Base-by-base conservation (phyloP, 2,797 vertebrate genomes). In the Octomys mimax region DNA sequence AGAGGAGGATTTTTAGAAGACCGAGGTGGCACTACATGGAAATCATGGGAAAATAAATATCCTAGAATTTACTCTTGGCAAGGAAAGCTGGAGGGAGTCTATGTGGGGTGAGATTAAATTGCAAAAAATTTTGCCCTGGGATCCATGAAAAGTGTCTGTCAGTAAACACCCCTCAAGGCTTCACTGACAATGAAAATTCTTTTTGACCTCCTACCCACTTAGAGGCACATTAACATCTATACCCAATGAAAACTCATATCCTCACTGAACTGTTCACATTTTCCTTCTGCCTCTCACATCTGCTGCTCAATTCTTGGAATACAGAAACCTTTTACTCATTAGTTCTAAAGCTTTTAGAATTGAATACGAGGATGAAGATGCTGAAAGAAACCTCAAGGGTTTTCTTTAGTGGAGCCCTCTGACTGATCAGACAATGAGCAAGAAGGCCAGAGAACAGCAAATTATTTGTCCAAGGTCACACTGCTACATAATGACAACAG, bases 331-430 rank as follows among this genome's bases (percentile, higher is more conserved):
- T 92, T 86, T 49, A 75, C 39, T 87, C 54, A 6, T 83, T 64
- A 84, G 77, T 59, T 6, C 2, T 75, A 78, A 92, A 84, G 66
- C n/a, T 92, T 95, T 66, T 42, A 92, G 79, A 79, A 93, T 21
- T 80, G 54, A 82, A 87, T 85, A n/a, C 94, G 82, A 93, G 18
- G 71, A 73, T 89, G 64, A 80, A 90, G 92, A 91, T 54, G 39
- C 82, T 92, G 9, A 79, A 71, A 81, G 54, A 87, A 89, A 87
- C 6, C 61, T 49, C 8, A 33, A 57, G 52, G 21, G 9, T 79
- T 91, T 84, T 91, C 83, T 89, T 49, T 73, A 91, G 21, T 24
- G 71, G 8, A 95, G 54, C 10, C n/a, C 31, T 81, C 39, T 78
- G 86, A 93, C 49, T 95, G 93, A 33, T 87, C 7, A 90, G 70